Conservation (phyloP, 2,113 vertebrate genomes). For the Alces alces region DNA sequence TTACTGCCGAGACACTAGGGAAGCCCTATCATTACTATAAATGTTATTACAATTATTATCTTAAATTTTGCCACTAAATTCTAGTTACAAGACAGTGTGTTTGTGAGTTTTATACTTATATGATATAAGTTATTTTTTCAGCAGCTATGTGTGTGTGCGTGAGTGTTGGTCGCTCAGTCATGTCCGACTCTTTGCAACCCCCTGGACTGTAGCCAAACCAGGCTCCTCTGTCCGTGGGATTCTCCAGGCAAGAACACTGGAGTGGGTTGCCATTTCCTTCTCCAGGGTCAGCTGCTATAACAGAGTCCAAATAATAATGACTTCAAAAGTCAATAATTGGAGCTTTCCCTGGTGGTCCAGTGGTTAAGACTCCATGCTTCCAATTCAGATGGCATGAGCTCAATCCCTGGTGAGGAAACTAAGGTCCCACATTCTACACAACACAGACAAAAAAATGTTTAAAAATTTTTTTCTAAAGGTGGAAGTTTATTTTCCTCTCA, state of each 20-base stretch:
- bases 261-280: too few relatives aligned
- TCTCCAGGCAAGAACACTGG: too few relatives aligned
- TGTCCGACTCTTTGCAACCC: too few relatives aligned
- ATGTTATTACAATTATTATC: background rate
- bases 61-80: background rate
- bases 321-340: background rate
- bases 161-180: too few relatives aligned
- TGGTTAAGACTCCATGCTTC: background rate
- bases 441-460: background rate
- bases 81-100: background rate
- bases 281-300: background rate
- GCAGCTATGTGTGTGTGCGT: background rate
- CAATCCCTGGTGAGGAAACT: background rate
- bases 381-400: background rate
- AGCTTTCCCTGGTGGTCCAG: background rate
- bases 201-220: too few relatives aligned
- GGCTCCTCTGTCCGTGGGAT: too few relatives aligned
- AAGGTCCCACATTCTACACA: background rate
- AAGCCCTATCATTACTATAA: background rate
- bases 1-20: background rate
- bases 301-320: background rate
- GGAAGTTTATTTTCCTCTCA: background rate
- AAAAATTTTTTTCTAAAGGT: background rate
- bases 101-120: background rate
- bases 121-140: background rate